Evolutionary conservation across 1,140 invertebrate species (phyloP).

Genomic region (Aradophagus sp.): DNA sequence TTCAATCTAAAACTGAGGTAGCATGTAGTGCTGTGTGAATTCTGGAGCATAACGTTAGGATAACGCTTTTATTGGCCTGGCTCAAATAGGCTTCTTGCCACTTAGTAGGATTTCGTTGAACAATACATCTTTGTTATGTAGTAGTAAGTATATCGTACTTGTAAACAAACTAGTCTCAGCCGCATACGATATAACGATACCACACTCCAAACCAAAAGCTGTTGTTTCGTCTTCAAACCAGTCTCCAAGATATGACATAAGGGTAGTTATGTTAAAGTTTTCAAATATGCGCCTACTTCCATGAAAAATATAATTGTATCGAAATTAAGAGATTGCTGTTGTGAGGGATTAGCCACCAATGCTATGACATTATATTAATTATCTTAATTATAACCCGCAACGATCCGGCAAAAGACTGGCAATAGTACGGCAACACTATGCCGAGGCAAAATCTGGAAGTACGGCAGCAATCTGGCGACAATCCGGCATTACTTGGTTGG

Average conservation of each 20-base stretch:
- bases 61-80: constrained; percentile 21
- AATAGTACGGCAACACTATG: too few relatives aligned
- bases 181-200: constrained; percentile 60
- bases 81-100: constrained; percentile 42
- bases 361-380: too few relatives aligned
- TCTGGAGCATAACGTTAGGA: constrained; percentile 10
- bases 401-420: too few relatives aligned
- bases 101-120: constrained; percentile 60
- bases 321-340: too few relatives aligned
- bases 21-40: constrained; percentile 8
- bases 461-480: too few relatives aligned
- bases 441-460: too few relatives aligned
- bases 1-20: constrained; percentile 6
- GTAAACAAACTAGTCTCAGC: constrained; percentile 50
- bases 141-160: constrained; percentile 51
- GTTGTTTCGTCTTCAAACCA: constrained; percentile 39
- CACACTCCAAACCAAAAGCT: constrained; percentile 40
- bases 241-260: constrained; percentile 12
- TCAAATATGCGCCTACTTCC: too few relatives aligned
- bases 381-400: too few relatives aligned
- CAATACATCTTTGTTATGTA: constrained; percentile 59
- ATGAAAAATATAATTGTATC: too few relatives aligned
- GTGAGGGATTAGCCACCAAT: too few relatives aligned
- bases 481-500: too few relatives aligned
- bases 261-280: constrained; percentile 5